These are phyloP conservation scores for Phoenicopterus ruber DNA, from an alignment of 2,113 vertebrate genomes.

Conservation along the genomic window DNA sequence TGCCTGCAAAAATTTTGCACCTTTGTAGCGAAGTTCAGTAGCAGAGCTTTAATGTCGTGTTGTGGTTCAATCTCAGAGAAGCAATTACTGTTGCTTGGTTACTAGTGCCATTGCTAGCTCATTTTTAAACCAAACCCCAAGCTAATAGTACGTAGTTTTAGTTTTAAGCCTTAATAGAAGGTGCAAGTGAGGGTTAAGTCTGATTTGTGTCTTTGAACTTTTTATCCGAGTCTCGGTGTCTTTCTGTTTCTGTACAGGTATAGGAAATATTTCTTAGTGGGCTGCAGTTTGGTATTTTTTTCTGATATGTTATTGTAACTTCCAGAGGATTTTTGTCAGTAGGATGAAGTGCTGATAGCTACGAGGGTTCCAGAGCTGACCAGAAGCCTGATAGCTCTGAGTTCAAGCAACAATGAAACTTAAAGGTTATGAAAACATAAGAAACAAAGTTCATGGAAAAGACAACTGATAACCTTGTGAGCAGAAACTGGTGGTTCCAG, in stretches of 20 bases:
- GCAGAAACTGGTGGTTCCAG: not conserved
- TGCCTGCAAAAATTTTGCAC: conserved; percentile 37
- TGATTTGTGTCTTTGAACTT: not conserved
- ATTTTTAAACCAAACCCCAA: conserved; percentile 49
- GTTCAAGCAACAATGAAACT: not conserved
- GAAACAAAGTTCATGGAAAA: not conserved
- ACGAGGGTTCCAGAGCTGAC: not conserved
- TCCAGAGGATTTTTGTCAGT: not conserved
- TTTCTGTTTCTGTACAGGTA: not conserved
- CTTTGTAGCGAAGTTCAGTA: conserved; percentile 30
- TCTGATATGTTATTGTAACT: not conserved
- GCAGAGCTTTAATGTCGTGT: conserved; percentile 39
- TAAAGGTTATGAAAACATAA: not conserved
- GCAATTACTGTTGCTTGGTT: conserved; percentile 50
- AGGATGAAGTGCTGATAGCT: not conserved
- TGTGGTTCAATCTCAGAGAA: conserved; percentile 52
- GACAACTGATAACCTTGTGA: not conserved
- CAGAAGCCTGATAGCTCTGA: not conserved
- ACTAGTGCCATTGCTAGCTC: conserved; percentile 12
- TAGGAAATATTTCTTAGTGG: not conserved
- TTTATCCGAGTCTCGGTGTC: not conserved
- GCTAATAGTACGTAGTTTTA: conserved; percentile 22
- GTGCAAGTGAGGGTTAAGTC: conserved; percentile 2
- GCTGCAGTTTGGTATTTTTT: not conserved
- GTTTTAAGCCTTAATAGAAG: conserved; percentile 15